These are phyloP conservation scores for Julus scandinavius DNA, from an alignment of 2,888 invertebrate genomes.

Conservation along the genomic window DNA sequence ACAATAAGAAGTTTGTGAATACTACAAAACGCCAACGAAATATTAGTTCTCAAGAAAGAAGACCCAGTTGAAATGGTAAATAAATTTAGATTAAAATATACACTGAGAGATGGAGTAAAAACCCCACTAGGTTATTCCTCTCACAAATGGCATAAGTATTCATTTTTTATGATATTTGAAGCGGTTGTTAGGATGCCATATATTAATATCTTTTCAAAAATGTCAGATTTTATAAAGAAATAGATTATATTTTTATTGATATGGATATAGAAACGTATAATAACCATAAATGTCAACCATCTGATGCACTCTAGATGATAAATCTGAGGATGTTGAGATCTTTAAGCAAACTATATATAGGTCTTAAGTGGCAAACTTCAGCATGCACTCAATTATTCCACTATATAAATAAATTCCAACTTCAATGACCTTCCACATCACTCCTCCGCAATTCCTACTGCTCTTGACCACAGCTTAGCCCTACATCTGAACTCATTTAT, in stretches of 20 bases:
- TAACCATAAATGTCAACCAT: not conserved
- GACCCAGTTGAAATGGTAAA: not conserved
- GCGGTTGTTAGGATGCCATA: not conserved
- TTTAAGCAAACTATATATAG: conserved; percentile 3
- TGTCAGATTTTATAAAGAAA: not conserved
- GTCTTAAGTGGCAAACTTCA: not conserved
- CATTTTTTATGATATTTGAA: not conserved
- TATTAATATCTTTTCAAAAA: not conserved
- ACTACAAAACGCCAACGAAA: not conserved
- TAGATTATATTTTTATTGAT: not conserved
- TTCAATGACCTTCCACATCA: not conserved
- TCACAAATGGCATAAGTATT: not conserved
- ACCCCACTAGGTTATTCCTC: not conserved
- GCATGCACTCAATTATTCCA: not conserved
- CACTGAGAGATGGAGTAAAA: not conserved
- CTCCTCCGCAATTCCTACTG: not conserved
- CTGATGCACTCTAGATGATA: not conserved
- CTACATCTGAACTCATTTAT: not conserved
- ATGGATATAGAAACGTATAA: not conserved
- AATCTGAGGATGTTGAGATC: not conserved
- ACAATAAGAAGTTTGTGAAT: no score
- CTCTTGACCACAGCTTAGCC: not conserved
- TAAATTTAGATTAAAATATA: not conserved
- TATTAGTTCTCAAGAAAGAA: not conserved
- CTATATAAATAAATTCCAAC: not conserved